phyloP scores from a whole-genome alignment of 2,113 vertebrate species.

The Hassar affinis region DNA sequence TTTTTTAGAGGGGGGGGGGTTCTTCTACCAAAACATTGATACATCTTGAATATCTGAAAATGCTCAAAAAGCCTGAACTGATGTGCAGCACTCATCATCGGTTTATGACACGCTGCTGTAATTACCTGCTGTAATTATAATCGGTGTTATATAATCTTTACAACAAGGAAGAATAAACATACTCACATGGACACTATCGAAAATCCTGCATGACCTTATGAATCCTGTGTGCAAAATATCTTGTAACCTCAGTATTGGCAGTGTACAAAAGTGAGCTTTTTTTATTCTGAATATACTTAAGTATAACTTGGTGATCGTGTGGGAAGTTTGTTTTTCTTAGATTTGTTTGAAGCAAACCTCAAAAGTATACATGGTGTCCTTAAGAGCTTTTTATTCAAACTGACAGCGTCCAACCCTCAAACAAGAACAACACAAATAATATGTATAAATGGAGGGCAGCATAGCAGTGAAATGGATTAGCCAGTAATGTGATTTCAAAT shows the following conservation, averaged over 20 bases:
- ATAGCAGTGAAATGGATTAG: constrained; percentile 17
- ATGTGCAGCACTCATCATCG: not conserved
- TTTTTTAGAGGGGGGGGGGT: not conserved
- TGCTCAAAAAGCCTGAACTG: not conserved
- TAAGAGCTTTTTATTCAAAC: constrained; percentile 37
- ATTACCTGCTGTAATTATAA: constrained; percentile 6
- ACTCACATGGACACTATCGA: not conserved
- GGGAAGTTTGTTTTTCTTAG: constrained; percentile 46
- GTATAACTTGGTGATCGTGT: constrained; percentile 41
- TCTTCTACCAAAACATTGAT: not conserved
- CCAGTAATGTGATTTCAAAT: constrained; percentile 44
- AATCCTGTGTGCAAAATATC: constrained; percentile 37
- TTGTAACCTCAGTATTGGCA: constrained; percentile 47
- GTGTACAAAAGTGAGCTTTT: constrained; percentile 40
- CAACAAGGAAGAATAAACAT: constrained; percentile 2
- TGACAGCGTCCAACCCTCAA: constrained; percentile 17
- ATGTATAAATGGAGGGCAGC: constrained; percentile 11
- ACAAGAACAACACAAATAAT: constrained; percentile 32
- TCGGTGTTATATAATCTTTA: constrained; percentile 8
- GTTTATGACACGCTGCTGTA: not conserved
- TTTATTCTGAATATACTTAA: constrained; percentile 49
- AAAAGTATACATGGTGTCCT: constrained; percentile 32
- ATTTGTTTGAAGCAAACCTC: constrained; percentile 44
- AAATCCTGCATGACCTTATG: constrained; percentile 6
- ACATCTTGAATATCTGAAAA: not conserved